Percentiles rank a stretch among this genome's conserved stretches.
Conservation (phyloP, 1,140 invertebrate genomes). For the Drosophila nannoptera region DNA sequence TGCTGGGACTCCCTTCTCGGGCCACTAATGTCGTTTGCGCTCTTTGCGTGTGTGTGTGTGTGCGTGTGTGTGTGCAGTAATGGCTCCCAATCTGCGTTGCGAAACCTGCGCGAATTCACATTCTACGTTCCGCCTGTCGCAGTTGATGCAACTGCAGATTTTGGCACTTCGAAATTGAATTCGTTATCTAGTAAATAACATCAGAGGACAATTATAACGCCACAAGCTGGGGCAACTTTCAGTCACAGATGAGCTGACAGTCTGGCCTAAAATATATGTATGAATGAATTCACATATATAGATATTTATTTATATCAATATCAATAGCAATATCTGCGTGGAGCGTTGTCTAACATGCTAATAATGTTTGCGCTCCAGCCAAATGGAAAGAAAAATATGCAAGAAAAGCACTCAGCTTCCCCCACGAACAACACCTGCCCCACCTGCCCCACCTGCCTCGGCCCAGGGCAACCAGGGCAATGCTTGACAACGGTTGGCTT, state of each 20-base stretch:
- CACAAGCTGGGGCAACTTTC: constrained; percentile 29
- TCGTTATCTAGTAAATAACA: constrained; percentile 74
- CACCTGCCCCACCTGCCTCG: neutral
- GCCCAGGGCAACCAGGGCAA: neutral
- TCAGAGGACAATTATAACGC: constrained; percentile 60
- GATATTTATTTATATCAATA: neutral
- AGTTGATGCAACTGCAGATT: constrained; percentile 54
- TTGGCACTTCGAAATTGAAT: constrained; percentile 71
- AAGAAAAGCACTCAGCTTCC: too few species aligned
- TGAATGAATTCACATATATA: neutral
- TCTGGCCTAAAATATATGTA: neutral
- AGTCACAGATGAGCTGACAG: constrained; percentile 16
- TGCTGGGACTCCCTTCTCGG: constrained; percentile 51
- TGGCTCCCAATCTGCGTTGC: constrained; percentile 58
- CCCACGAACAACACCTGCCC: too few species aligned
- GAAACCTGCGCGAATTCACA: constrained; percentile 35
- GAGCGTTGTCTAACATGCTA: constrained; percentile 47
- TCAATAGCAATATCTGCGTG: constrained; percentile 5
- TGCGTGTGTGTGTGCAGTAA: constrained; percentile 59
- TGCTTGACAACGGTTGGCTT: neutral
- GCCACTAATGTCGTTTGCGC: constrained; percentile 4
- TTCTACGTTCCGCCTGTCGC: constrained; percentile 27
- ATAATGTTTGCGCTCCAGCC: constrained; percentile 71
- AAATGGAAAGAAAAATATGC: constrained; percentile 68
- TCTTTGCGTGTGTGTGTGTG: constrained; percentile 11